phyloP scores from a whole-genome alignment of 2,888 invertebrate species.

The Globia sparganii region DNA sequence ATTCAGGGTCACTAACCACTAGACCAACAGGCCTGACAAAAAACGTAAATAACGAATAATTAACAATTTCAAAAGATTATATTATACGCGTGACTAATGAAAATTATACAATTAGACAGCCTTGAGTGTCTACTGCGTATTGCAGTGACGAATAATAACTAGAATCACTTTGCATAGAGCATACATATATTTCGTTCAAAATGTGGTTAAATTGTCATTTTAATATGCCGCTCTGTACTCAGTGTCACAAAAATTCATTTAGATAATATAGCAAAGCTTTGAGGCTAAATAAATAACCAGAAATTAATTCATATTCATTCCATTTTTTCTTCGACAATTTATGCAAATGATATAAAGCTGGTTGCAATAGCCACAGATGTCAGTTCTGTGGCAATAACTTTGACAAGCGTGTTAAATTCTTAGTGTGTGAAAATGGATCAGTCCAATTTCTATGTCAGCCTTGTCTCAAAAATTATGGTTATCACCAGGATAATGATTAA shows the following conservation, averaged over 20 bases:
- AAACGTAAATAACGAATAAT: slow-evolving; percentile 33
- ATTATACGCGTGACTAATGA: slow-evolving; percentile 44
- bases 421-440: not conserved
- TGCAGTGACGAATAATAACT: slow-evolving; percentile 59
- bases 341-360: not conserved
- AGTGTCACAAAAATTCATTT: slow-evolving; percentile 57
- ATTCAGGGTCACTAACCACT: too few species aligned
- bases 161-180: slow-evolving; percentile 66
- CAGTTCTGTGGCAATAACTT: too few species aligned
- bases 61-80: slow-evolving; percentile 43
- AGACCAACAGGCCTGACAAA: too few species aligned
- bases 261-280: slow-evolving; percentile 38
- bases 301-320: slow-evolving; percentile 10
- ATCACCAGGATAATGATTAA: not conserved
- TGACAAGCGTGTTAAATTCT: not conserved
- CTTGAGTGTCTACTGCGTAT: slow-evolving; percentile 65
- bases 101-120: slow-evolving; percentile 58
- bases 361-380: too few species aligned
- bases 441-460: not conserved
- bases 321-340: not conserved
- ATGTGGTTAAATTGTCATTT: slow-evolving; percentile 53
- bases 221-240: slow-evolving; percentile 51
- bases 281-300: slow-evolving; percentile 28
- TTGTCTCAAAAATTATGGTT: not conserved
- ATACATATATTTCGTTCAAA: slow-evolving; percentile 58